These are phyloP conservation scores for Syngnathus floridae DNA, from an alignment of 2,113 vertebrate species.

Conservation along the genomic window DNA sequence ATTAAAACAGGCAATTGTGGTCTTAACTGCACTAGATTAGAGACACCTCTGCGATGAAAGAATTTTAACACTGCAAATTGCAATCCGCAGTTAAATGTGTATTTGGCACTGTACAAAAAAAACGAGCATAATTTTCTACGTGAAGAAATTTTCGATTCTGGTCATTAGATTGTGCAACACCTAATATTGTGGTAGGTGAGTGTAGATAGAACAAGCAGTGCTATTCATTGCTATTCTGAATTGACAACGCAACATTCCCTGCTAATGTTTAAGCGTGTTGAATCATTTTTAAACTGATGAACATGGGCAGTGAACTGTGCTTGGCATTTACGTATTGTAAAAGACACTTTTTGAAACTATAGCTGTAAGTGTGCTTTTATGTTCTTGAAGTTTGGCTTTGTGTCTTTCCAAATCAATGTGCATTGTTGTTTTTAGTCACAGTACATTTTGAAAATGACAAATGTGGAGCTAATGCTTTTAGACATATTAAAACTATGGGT, in stretches of 20 bases:
- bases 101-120: not conserved
- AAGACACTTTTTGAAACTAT: not conserved
- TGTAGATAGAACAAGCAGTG: not conserved
- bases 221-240: constrained; percentile 8
- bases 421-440: constrained; percentile 22
- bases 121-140: not conserved
- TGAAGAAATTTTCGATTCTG: not conserved
- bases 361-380: not conserved
- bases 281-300: not conserved
- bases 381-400: constrained; percentile 27
- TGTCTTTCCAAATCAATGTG: constrained; percentile 29
- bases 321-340: not conserved
- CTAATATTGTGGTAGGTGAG: not conserved
- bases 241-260: constrained; percentile 20
- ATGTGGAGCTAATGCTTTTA: constrained; percentile 31
- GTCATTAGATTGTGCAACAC: not conserved
- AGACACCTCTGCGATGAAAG: constrained; percentile 7
- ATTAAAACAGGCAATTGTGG: constrained; percentile 20
- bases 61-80: not conserved
- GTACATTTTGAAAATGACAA: constrained; percentile 12
- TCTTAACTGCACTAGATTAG: not conserved
- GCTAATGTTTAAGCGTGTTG: constrained; percentile 12
- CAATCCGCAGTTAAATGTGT: not conserved
- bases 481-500: constrained; percentile 28
- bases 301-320: not conserved